phyloP scores from a whole-genome alignment of 1,140 invertebrate species.

The Charaxes varanes region DNA sequence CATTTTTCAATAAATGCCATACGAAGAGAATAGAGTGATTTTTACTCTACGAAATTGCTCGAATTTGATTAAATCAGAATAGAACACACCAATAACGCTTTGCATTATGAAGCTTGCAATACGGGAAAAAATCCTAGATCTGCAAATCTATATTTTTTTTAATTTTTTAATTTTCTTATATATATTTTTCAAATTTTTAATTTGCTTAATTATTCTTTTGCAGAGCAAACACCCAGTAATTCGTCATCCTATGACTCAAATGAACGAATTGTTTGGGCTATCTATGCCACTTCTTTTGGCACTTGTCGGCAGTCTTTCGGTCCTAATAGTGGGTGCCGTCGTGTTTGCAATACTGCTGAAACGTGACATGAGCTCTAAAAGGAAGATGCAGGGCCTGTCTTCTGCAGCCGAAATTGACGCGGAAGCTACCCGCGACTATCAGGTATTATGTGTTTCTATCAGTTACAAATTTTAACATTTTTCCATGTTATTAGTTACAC shows the following conservation, averaged over 20 bases:
- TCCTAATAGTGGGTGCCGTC: slow-evolving; percentile 79
- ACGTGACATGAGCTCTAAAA: slow-evolving; percentile 79
- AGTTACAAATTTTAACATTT: no score
- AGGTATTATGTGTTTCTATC: no score
- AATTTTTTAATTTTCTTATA: slow-evolving; percentile 6
- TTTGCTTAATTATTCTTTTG: slow-evolving; percentile 17
- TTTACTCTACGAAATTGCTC: no score
- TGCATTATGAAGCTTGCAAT: no score
- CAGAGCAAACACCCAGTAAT: slow-evolving; percentile 56
- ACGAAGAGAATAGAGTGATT: no score
- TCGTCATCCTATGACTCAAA: slow-evolving; percentile 28
- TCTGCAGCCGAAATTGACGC: slow-evolving; percentile 80
- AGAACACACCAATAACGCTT: no score
- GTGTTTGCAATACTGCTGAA: slow-evolving; percentile 84
- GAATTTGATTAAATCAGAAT: no score
- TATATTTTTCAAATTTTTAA: background rate
- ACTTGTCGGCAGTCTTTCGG: slow-evolving; percentile 69
- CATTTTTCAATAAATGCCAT: no score
- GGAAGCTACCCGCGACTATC: slow-evolving; percentile 95
- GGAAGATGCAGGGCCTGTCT: slow-evolving; percentile 81
- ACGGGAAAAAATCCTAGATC: no score
- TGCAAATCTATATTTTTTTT: background rate
- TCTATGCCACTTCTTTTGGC: slow-evolving; percentile 75
- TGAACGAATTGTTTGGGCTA: slow-evolving; percentile 68
- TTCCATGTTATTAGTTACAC: no score